Evolutionary conservation across 2,797 vertebrate species (phyloP), one percentile per base, ranked within the genome.

Genomic region (Alectoris magna): DNA sequence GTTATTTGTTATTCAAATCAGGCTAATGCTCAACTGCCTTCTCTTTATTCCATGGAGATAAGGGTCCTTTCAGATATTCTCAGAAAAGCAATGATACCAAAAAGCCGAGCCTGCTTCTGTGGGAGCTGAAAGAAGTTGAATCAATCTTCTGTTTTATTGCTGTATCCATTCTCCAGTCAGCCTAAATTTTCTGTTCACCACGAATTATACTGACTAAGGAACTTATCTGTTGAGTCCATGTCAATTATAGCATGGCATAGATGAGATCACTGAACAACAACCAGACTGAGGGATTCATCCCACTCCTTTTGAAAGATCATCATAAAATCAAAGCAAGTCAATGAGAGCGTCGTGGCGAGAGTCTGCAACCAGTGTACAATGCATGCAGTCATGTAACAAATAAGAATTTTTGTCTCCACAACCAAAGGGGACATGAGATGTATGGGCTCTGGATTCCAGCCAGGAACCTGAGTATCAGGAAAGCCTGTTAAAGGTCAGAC

Each of bases 91-190:
- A 66, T 17, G n/a, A 23, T 63, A 56, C 27, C 18, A 66, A 55
- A 44, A 31, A 86, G 39, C 58, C 1, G 4, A 62, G 43, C 48
- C 70, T 78, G 51, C 16, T 78, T 81, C 72, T 85, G 49, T 34
- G 36, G 43, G 16, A 68, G 7, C n/a, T 64, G 71, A 63, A 80
- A 41, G 46, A 81, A 22, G 31, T 34, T 56, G 59, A 83, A 75
- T 53, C 55, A 91, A 23, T 43, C 67, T 85, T 71, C 23, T 84
- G 39, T 53, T 89, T 31, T 53, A n/a, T 63, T 89, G 63, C 60
- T 2, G 0, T 67, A 17, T 72, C 46, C 2, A 27, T 71, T 84
- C 44, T 67, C 24, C 1, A 0, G 21, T 67, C 49, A 44, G 38
- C 36, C 2, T 76, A 29, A 64, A 66, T 77, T 73, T 77, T 64